Base-by-base conservation (phyloP, 2,888 invertebrate genomes). In the Yponomeuta cagnagella region DNA sequence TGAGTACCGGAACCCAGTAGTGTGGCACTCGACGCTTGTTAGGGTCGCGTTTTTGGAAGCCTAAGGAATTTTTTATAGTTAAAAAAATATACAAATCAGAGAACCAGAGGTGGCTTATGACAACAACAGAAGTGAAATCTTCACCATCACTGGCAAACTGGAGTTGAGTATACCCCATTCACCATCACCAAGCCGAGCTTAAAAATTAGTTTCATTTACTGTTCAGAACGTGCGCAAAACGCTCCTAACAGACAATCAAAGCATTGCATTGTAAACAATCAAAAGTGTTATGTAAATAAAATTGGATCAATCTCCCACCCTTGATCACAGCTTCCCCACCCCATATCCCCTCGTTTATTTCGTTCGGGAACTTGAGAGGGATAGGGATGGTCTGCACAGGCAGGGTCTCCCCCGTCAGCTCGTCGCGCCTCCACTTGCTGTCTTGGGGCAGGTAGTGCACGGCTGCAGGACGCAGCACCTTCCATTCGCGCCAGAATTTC, bases 321-420 rank as follows among this genome's bases (percentile, higher is more conserved):
- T 97, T 96, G 33, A 99, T 91, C 0, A 99, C 94, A 52, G 96
- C 97, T 92, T 99, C 99, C 10, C 99, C 99, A 74, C 98, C 99
- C 99, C 99, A 99, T 74, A 99, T 93, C 52, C 98, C 98, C 67
- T 94, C 80, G 82, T 98, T 92, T 71, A 95, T 92, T 89, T 99
- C 97, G 63, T 93, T 90, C 0, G 98, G 97, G 82, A 94, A 96
- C 74, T 94, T 94, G 1, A 98, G 80, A 1, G 96, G 96, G 48
- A 99, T 86, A 48, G 96, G 94, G 65, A 94, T 79, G 89, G 97
- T 96, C 82, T 97, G 96, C 69, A 97, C 89, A 0, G 95, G 95
- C 72, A 88, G 82, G 12, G 96, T 95, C 89, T 95, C 94, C 71
- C 96, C 96, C 70, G 96, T 96, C 30, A 95, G 81, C 73, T 95